Conservation (phyloP, 2,888 invertebrate genomes). For the Aleiodes testaceus region DNA sequence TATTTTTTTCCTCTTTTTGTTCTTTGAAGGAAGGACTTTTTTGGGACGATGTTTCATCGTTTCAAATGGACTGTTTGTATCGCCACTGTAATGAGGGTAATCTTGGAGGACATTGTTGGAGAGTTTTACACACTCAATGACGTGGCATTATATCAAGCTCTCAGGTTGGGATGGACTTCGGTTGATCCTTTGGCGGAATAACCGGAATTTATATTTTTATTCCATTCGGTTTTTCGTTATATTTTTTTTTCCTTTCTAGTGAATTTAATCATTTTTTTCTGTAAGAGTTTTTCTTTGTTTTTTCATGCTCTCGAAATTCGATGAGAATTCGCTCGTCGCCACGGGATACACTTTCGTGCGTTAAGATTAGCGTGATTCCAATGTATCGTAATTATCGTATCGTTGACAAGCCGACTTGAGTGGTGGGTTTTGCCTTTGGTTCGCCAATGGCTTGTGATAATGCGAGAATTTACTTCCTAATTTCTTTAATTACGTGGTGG, state of each 20-base stretch:
- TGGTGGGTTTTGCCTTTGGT: no score
- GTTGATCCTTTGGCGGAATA: conserved; percentile 41
- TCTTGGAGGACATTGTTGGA: conserved; percentile 14
- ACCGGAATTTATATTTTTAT: conserved; percentile 39
- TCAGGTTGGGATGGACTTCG: not conserved
- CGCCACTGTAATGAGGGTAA: conserved; percentile 7
- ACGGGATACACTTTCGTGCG: conserved; percentile 12
- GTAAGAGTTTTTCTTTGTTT: not conserved
- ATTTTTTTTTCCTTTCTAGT: no score
- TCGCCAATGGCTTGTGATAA: no score
- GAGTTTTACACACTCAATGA: conserved; percentile 30
- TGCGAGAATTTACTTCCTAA: conserved; percentile 5
- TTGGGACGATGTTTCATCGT: conserved; percentile 22
- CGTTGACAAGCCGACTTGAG: conserved; percentile 19
- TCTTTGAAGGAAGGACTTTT: not conserved
- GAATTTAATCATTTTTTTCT: no score
- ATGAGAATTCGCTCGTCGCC: not conserved
- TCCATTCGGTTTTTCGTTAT: no score
- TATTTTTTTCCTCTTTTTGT: not conserved
- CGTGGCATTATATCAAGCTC: conserved; percentile 26
- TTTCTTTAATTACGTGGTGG: not conserved
- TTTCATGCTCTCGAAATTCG: not conserved
- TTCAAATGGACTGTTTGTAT: conserved; percentile 5
- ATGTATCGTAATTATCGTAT: conserved; percentile 30
- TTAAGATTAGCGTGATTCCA: conserved; percentile 37